These are phyloP conservation scores for Cyprinodon tularosa DNA, from an alignment of 2,113 vertebrate genomes.

Conservation along the genomic window DNA sequence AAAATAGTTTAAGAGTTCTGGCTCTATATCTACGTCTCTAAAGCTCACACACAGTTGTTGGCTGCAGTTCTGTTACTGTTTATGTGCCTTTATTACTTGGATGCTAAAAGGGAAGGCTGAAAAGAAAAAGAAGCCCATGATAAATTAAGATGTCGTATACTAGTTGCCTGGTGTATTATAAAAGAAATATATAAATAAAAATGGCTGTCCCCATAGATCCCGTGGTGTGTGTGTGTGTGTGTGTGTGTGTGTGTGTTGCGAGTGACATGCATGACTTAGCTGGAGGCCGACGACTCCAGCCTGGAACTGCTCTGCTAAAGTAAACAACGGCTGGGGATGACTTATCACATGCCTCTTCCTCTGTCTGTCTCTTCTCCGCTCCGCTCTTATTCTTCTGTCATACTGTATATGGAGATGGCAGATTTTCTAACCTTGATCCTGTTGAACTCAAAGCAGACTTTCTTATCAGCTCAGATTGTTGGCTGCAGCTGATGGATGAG, in stretches of 20 bases:
- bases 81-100: slow-evolving; percentile 14
- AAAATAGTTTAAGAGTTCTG: neutral
- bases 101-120: slow-evolving; percentile 4
- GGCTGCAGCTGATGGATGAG: neutral
- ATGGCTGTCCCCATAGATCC: slow-evolving; percentile 20
- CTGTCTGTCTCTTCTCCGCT: slow-evolving; percentile 21
- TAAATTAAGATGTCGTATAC: slow-evolving; percentile 54
- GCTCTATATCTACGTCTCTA: neutral
- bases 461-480: slow-evolving; percentile 44
- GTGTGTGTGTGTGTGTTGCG: neutral
- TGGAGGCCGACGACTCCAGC: slow-evolving; percentile 58
- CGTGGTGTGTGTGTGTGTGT: slow-evolving; percentile 7
- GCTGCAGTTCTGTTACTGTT: neutral
- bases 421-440: slow-evolving; percentile 28
- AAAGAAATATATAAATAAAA: slow-evolving; percentile 13
- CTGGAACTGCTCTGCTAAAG: slow-evolving; percentile 32
- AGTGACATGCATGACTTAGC: slow-evolving; percentile 13
- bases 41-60: neutral
- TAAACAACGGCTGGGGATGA: slow-evolving; percentile 54
- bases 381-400: slow-evolving; percentile 16
- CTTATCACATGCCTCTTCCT: slow-evolving; percentile 47
- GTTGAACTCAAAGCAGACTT: slow-evolving; percentile 29
- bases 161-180: slow-evolving; percentile 42
- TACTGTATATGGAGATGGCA: slow-evolving; percentile 12
- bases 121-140: slow-evolving; percentile 24